These are phyloP conservation scores for Cosmopolites sordidus DNA, from an alignment of 2,888 invertebrate species.

Conservation along the genomic window DNA sequence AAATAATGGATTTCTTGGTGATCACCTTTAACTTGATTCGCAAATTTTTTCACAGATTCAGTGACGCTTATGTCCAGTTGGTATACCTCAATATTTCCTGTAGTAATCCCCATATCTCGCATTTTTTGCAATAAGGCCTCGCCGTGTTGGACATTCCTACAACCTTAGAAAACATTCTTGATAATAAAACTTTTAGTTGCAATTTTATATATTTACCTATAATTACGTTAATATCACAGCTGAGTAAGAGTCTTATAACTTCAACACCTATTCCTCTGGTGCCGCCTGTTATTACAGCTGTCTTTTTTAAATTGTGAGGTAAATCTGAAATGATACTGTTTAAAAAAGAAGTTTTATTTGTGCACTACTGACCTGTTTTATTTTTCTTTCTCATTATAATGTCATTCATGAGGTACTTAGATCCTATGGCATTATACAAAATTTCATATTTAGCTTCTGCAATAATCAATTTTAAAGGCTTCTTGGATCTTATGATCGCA, in stretches of 20 bases:
- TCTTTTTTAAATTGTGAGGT: slow-evolving; percentile 54
- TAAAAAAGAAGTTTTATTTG: background rate
- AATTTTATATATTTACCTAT: slow-evolving; percentile 54
- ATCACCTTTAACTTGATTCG: slow-evolving; percentile 58
- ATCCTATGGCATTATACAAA: slow-evolving; percentile 59
- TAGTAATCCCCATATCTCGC: slow-evolving; percentile 52
- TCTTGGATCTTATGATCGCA: slow-evolving; percentile 51
- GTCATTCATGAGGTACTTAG: slow-evolving; percentile 58
- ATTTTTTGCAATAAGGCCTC: slow-evolving; percentile 49
- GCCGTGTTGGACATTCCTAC: slow-evolving; percentile 62
- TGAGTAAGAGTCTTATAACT: slow-evolving; percentile 69
- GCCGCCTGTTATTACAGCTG: slow-evolving; percentile 83
- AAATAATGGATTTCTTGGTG: slow-evolving; percentile 66
- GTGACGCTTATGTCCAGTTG: slow-evolving; percentile 73
- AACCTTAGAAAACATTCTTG: slow-evolving; percentile 52
- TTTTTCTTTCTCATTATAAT: slow-evolving; percentile 55
- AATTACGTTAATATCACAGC: slow-evolving; percentile 72
- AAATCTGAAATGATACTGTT: slow-evolving; percentile 29
- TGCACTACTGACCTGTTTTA: slow-evolving; percentile 49
- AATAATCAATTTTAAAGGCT: slow-evolving; percentile 52
- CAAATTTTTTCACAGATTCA: slow-evolving; percentile 73
- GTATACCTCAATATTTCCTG: slow-evolving; percentile 61
- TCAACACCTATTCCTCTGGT: slow-evolving; percentile 79
- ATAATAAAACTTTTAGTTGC: background rate
- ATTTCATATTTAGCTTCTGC: slow-evolving; percentile 54